Evolutionary conservation across 2,888 invertebrate species (phyloP).

Genomic region (Macrophya annulata): DNA sequence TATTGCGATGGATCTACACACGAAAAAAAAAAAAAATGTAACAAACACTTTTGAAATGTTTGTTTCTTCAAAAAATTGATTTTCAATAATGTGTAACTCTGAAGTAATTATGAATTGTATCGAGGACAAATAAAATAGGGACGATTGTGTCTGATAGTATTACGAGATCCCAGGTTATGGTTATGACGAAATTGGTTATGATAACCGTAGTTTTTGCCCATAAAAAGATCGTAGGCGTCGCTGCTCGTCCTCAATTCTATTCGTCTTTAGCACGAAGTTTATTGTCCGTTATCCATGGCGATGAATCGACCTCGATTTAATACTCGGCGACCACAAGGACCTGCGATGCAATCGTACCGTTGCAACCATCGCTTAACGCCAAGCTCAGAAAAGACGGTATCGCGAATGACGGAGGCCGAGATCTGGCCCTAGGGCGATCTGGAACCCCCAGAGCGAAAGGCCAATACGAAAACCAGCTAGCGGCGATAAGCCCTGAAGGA

Average conservation of each 20-base stretch:
- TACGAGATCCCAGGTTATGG: neutral
- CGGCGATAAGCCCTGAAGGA: slow-evolving; percentile 68
- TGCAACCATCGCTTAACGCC: slow-evolving; percentile 35
- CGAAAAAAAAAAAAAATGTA: neutral
- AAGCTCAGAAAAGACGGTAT: slow-evolving; percentile 24
- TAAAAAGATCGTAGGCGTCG: neutral
- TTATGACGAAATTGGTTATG: neutral
- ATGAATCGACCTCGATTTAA: slow-evolving; percentile 39
- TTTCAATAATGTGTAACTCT: too few species aligned
- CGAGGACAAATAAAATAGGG: neutral
- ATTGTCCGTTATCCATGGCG: slow-evolving; percentile 31
- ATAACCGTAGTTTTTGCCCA: neutral
- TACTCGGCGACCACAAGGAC: slow-evolving; percentile 29
- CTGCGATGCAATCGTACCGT: slow-evolving; percentile 44
- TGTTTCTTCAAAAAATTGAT: neutral
- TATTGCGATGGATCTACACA: neutral
- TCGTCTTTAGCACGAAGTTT: neutral
- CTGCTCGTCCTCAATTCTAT: slow-evolving; percentile 25
- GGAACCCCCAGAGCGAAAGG: slow-evolving; percentile 18
- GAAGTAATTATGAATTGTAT: neutral
- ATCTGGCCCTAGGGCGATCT: slow-evolving; percentile 18
- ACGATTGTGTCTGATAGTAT: neutral
- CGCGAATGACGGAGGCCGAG: slow-evolving; percentile 20
- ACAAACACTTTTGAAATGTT: neutral
- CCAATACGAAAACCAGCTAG: slow-evolving; percentile 30